These are phyloP conservation scores for Melanerpes formicivorus DNA, from an alignment of 2,113 vertebrate genomes.

Conservation along the genomic window DNA sequence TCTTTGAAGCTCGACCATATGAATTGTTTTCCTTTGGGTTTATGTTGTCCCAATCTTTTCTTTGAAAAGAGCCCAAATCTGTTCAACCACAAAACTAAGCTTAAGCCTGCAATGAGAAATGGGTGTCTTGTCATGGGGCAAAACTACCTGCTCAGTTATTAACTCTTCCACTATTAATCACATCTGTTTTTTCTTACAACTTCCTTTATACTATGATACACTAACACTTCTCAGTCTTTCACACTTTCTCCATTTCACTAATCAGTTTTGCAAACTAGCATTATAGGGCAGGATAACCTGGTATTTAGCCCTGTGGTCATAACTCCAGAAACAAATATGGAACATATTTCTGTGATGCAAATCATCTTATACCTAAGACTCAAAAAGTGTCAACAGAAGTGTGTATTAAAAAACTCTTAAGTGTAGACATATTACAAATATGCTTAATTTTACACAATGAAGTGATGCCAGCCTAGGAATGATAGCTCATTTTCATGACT, in stretches of 20 bases:
- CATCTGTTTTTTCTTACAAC: background rate
- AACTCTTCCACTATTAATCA: background rate
- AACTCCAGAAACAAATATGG: background rate
- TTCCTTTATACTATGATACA: background rate
- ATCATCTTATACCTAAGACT: background rate
- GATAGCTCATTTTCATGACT: background rate
- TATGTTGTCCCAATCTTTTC: background rate
- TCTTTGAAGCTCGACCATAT: background rate
- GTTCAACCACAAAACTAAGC: background rate
- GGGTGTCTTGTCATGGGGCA: background rate
- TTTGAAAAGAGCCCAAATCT: background rate
- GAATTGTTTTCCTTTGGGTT: background rate
- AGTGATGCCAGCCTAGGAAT: background rate
- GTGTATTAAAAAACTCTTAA: background rate
- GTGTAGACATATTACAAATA: background rate
- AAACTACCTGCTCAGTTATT: background rate
- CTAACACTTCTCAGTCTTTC: background rate
- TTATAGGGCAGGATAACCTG: background rate
- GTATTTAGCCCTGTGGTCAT: background rate
- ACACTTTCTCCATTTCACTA: background rate
- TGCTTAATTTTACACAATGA: background rate
- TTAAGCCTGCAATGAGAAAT: background rate
- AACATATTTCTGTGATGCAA: background rate
- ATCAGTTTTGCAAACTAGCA: background rate
- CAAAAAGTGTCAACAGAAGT: background rate